A percentile compares a stretch with the other conserved stretches of the same genome.
Evolutionary conservation across 1,140 invertebrate species (phyloP).

Genomic region (Artemia franciscana): DNA sequence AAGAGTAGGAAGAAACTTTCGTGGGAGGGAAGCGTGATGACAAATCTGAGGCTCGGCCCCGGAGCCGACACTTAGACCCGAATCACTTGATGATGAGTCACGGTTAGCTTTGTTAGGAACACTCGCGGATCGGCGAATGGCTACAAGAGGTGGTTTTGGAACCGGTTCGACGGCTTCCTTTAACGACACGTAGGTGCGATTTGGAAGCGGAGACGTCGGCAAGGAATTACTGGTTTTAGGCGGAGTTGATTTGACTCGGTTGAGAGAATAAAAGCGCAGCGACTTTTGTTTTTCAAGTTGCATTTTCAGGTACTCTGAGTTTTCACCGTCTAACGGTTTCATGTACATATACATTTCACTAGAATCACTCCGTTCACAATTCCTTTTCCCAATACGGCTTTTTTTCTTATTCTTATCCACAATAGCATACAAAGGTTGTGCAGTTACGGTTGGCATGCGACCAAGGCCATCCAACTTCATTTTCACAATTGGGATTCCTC

Average conservation of each 20-base stretch:
- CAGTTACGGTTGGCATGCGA: not conserved
- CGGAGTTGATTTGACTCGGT: not conserved
- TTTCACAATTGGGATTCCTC: not conserved
- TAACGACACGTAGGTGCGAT: not conserved
- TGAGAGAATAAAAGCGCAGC: not conserved
- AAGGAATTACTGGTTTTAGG: not conserved
- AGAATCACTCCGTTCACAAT: not conserved
- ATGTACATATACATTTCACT: not conserved
- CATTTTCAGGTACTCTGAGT: not conserved
- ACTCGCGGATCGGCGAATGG: not conserved
- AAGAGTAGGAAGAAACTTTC: not conserved
- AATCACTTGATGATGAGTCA: not conserved
- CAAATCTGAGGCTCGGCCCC: not conserved
- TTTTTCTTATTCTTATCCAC: not conserved
- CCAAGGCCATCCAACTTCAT: not conserved
- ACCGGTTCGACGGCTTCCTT: not conserved
- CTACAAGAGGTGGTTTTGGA: not conserved
- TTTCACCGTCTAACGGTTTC: not conserved
- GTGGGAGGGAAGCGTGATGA: not conserved
- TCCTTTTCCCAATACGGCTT: not conserved
- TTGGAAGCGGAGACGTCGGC: not conserved
- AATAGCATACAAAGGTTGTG: not conserved
- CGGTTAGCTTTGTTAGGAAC: not conserved
- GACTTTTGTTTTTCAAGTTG: not conserved
- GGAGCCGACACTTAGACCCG: not conserved